Percentiles rank a stretch among this genome's conserved stretches.
phyloP scores from a whole-genome alignment of 2,888 invertebrate genomes.

The Thumatha senex region DNA sequence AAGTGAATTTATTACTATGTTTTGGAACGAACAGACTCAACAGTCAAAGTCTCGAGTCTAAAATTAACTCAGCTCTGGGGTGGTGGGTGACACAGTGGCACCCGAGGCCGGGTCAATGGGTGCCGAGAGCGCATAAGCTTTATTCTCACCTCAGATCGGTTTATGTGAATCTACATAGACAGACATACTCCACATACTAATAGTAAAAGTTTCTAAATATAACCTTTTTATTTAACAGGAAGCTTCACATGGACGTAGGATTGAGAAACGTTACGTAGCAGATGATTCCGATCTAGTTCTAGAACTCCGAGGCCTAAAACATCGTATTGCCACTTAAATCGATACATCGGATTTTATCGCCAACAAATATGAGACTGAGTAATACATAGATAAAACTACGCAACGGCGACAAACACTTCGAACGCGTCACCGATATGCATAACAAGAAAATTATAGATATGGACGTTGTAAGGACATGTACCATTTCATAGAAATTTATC shows the following conservation, averaged over 20 bases:
- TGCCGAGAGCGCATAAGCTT: constrained; percentile 47
- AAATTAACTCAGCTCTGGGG: constrained; percentile 77
- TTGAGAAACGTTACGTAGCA: constrained; percentile 86
- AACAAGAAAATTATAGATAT: constrained; percentile 42
- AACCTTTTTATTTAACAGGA: constrained; percentile 54
- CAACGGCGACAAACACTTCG: constrained; percentile 50
- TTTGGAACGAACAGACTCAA: constrained; percentile 46
- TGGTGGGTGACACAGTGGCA: constrained; percentile 72
- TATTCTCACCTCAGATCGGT: constrained; percentile 43
- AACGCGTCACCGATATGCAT: constrained; percentile 42
- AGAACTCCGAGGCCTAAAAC: constrained; percentile 86
- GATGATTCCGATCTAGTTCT: constrained; percentile 85
- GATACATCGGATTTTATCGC: constrained; percentile 60
- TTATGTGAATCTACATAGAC: constrained; percentile 26
- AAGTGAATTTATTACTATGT: constrained; percentile 37
- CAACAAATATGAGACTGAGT: constrained; percentile 81
- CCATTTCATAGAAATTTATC: constrained; percentile 33
- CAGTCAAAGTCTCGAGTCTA: constrained; percentile 68
- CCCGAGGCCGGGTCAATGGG: constrained; percentile 75
- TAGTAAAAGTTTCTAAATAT: constrained; percentile 1
- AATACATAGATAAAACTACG: constrained; percentile 72
- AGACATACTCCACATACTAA: constrained; percentile 1
- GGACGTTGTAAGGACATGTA: constrained; percentile 18
- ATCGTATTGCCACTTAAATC: constrained; percentile 82
- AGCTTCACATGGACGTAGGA: constrained; percentile 62